Evolutionary conservation across 92 coral and sea anemone species (phyloP).

Genomic region (Parazoanthus atlanticus): DNA sequence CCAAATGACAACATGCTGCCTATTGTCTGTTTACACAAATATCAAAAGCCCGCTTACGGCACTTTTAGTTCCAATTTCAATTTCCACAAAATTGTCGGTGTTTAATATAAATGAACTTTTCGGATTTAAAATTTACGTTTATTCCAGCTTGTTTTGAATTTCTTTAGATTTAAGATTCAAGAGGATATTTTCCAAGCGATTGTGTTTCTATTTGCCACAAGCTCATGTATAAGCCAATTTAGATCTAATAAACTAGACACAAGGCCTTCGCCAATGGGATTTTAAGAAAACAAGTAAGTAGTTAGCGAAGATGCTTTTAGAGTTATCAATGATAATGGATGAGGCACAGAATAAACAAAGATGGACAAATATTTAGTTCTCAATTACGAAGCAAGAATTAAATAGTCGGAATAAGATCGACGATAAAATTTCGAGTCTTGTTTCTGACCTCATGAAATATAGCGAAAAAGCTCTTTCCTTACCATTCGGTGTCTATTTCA

Average conservation of each 20-base stretch:
- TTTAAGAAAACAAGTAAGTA: background rate
- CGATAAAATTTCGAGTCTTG: background rate
- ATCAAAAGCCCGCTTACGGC: background rate
- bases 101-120: too few relatives aligned
- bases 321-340: background rate
- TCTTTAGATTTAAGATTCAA: background rate
- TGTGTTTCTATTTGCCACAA: background rate
- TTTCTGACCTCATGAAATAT: conserved; percentile 20
- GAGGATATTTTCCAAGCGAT: background rate
- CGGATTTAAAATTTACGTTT: too few relatives aligned
- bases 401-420: background rate
- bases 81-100: too few relatives aligned
- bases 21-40: background rate
- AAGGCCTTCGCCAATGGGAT: background rate
- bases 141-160: background rate
- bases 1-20: background rate
- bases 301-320: background rate
- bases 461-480: background rate
- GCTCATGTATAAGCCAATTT: background rate
- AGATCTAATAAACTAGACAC: background rate
- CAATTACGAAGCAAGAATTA: conserved; percentile 6
- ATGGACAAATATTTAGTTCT: background rate
- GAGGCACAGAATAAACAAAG: conserved; percentile 3
- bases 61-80: too few relatives aligned
- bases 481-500: conserved; percentile 5